A percentile compares a stretch with the other conserved stretches of the same genome.
These are phyloP conservation scores for Ophion slaviceki DNA, from an alignment of 2,888 invertebrate species.

Conservation along the genomic window DNA sequence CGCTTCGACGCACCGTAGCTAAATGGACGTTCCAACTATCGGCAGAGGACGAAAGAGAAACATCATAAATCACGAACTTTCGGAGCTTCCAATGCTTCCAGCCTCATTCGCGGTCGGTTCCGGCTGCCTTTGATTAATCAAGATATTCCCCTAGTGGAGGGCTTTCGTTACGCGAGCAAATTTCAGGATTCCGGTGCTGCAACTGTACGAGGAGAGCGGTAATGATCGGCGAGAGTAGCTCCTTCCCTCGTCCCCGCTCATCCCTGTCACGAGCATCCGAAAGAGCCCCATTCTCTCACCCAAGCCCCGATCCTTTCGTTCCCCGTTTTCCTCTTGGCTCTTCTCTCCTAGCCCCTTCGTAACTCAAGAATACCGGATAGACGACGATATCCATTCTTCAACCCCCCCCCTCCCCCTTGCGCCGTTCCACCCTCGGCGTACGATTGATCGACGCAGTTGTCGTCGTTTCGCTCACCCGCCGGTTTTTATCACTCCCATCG, in stretches of 20 bases:
- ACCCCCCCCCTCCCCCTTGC: not conserved
- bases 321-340: slow-evolving; percentile 7
- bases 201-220: slow-evolving; percentile 45
- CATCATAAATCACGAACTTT: slow-evolving; percentile 61
- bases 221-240: slow-evolving; percentile 59
- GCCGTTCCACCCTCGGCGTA: slow-evolving; percentile 17
- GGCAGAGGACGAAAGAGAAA: slow-evolving; percentile 17
- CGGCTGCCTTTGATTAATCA: slow-evolving; percentile 61
- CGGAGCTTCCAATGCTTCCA: slow-evolving; percentile 39
- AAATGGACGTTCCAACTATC: slow-evolving; percentile 24
- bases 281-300: slow-evolving; percentile 36
- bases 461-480: slow-evolving; percentile 38
- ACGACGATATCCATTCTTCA: slow-evolving; percentile 47
- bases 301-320: slow-evolving; percentile 16
- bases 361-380: slow-evolving; percentile 31
- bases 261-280: slow-evolving; percentile 52
- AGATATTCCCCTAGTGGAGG: slow-evolving; percentile 50
- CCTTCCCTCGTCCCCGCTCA: slow-evolving; percentile 33
- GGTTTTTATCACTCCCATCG: slow-evolving; percentile 41
- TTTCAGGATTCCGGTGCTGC: slow-evolving; percentile 56
- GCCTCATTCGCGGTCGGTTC: slow-evolving; percentile 29
- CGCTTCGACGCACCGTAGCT: not conserved
- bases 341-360: slow-evolving; percentile 33
- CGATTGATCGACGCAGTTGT: slow-evolving; percentile 59
- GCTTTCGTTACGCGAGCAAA: slow-evolving; percentile 56